Evolutionary conservation across 2,797 vertebrate species (phyloP).

Genomic region (Yasuhikotakia modesta): DNA sequence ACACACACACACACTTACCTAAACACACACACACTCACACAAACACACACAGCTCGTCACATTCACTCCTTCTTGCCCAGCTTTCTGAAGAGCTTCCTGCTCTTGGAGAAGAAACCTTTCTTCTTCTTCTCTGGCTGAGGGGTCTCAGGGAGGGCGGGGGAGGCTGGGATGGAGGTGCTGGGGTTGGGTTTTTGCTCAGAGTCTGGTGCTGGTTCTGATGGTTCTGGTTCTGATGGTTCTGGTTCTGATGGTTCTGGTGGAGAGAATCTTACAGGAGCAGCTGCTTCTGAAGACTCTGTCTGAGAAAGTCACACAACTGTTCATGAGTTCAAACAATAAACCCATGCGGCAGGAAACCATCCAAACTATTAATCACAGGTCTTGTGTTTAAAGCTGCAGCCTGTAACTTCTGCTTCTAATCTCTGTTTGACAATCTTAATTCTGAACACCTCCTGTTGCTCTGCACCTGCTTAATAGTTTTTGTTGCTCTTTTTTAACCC

Average conservation of each 20-base stretch:
- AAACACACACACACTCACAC: slow-evolving; percentile 11
- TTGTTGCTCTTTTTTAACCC: too few species aligned
- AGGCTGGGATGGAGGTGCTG: slow-evolving; percentile 33
- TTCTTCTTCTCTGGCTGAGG: slow-evolving; percentile 80
- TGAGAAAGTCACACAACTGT: slow-evolving; percentile 6
- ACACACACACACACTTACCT: slow-evolving; percentile 4
- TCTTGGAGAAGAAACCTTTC: slow-evolving; percentile 89
- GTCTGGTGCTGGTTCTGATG: slow-evolving; percentile 42
- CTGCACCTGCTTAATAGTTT: too few species aligned
- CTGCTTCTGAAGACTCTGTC: slow-evolving; percentile 59
- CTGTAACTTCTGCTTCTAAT: too few species aligned
- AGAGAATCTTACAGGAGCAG: slow-evolving; percentile 50
- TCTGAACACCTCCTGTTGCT: too few species aligned
- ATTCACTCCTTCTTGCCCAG: slow-evolving; percentile 87
- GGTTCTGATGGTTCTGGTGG: not conserved
- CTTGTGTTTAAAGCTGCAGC: not conserved
- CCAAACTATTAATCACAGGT: not conserved
- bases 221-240: too few species aligned
- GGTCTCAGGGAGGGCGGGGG: slow-evolving; percentile 57
- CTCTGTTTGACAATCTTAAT: too few species aligned
- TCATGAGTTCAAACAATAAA: not conserved
- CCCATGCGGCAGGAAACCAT: not conserved
- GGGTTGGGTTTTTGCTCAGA: slow-evolving; percentile 41
- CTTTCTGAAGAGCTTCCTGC: slow-evolving; percentile 88
- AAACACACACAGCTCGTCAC: slow-evolving; percentile 1